Evolutionary conservation across 2,888 invertebrate genomes (phyloP).

Genomic region (Diaperis boleti): DNA sequence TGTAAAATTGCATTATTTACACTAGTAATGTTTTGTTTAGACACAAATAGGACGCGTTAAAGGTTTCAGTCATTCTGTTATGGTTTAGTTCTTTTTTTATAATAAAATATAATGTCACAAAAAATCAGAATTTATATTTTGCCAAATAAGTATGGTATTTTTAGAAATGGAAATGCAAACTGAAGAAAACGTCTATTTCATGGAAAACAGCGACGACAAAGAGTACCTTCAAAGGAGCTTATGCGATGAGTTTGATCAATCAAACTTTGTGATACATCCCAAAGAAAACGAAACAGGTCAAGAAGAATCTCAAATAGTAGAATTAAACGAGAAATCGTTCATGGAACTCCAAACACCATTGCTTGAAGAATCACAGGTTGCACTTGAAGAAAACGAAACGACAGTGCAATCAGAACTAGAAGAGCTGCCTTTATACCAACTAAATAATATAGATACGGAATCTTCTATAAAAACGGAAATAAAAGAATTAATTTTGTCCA

Average conservation of each 20-base stretch:
- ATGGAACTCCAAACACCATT: neutral
- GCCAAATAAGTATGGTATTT: too few species aligned
- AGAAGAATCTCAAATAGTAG: too few species aligned
- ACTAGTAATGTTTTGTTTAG: too few species aligned
- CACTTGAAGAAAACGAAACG: neutral
- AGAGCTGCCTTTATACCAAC: conserved; percentile 1
- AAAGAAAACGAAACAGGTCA: too few species aligned
- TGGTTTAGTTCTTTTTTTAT: too few species aligned
- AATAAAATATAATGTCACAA: too few species aligned
- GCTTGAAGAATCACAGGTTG: neutral
- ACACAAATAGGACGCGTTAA: too few species aligned
- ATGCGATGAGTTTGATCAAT: neutral
- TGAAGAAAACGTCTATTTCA: neutral
- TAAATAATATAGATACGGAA: conserved; percentile 17
- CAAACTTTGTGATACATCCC: neutral
- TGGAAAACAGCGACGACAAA: neutral
- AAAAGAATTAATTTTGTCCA: conserved; percentile 7
- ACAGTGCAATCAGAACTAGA: neutral
- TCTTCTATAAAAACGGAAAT: conserved; percentile 21
- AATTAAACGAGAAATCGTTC: neutral
- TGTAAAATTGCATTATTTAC: too few species aligned
- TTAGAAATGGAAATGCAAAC: neutral
- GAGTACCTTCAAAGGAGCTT: neutral
- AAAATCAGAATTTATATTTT: too few species aligned
- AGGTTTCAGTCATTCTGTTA: too few species aligned